Evolutionary conservation across 2,113 vertebrate species (phyloP).

Genomic region (Pelobates fuscus): DNA sequence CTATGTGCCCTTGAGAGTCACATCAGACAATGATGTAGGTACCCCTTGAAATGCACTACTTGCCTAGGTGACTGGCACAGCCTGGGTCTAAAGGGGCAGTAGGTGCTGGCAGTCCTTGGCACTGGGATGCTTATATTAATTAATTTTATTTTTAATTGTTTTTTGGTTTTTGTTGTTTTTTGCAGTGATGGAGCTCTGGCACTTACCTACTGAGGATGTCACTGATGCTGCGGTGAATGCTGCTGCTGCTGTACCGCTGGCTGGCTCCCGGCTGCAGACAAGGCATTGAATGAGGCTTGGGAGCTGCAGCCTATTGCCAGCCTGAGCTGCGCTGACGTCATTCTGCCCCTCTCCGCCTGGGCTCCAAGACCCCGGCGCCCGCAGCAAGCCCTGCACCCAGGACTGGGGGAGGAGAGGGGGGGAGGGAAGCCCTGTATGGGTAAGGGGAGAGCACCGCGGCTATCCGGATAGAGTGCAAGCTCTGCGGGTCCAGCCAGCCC

Average conservation of each 20-base stretch:
- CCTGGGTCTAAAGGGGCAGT: neutral
- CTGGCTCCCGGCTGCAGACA: conserved; percentile 59
- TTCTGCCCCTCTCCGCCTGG: conserved; percentile 57
- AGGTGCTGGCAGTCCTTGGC: neutral
- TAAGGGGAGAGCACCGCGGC: neutral
- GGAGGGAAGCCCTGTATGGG: neutral
- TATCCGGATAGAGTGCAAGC: neutral
- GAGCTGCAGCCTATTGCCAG: conserved; percentile 65
- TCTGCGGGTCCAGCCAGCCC: too few relatives aligned
- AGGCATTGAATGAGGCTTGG: conserved; percentile 60
- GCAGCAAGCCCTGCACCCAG: neutral
- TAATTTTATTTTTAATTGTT: too few relatives aligned
- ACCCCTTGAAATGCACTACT: neutral
- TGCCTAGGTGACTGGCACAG: neutral
- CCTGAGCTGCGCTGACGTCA: conserved; percentile 70
- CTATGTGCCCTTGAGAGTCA: neutral
- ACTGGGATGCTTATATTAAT: neutral
- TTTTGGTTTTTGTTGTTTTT: too few relatives aligned
- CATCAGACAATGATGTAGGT: neutral
- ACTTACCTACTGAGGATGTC: conserved; percentile 24
- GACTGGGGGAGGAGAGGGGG: neutral
- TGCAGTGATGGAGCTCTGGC: neutral
- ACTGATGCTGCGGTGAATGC: conserved; percentile 44
- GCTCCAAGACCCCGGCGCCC: conserved; percentile 50
- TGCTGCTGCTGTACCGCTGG: conserved; percentile 13